These are phyloP conservation scores for Pollenia amentaria DNA, from an alignment of 2,888 invertebrate species.

Conservation along the genomic window DNA sequence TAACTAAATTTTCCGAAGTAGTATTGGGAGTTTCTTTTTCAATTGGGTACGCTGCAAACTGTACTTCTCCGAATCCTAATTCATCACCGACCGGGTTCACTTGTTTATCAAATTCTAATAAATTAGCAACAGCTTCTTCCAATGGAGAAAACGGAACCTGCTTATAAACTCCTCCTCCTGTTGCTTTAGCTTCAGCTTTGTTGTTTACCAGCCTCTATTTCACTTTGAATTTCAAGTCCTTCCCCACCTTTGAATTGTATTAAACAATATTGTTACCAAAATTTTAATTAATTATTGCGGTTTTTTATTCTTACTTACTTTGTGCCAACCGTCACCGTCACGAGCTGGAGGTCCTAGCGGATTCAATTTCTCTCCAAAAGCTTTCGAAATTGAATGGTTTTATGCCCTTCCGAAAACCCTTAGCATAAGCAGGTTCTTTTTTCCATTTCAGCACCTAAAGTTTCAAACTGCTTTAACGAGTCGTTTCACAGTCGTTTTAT, in stretches of 20 bases:
- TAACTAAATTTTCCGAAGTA: too few relatives aligned
- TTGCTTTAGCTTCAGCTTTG: too few relatives aligned
- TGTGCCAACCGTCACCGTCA: conserved; percentile 6
- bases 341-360: too few relatives aligned
- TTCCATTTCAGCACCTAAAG: background rate
- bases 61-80: background rate
- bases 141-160: too few relatives aligned
- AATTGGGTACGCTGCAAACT: background rate
- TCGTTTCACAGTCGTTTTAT: too few relatives aligned
- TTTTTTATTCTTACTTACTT: background rate
- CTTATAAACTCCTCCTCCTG: too few relatives aligned
- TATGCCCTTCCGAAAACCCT: conserved; percentile 12
- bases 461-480: too few relatives aligned
- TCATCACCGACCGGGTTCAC: too few relatives aligned
- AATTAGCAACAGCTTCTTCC: too few relatives aligned
- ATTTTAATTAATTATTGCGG: background rate
- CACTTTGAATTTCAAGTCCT: background rate
- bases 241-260: background rate
- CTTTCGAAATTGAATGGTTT: too few relatives aligned
- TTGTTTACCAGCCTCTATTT: background rate
- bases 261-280: too few relatives aligned
- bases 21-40: background rate
- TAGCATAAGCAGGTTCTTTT: background rate
- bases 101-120: background rate
- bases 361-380: too few relatives aligned